phyloP scores from a whole-genome alignment of 92 coral and sea anemone species.

The Phenganax stokvisi region DNA sequence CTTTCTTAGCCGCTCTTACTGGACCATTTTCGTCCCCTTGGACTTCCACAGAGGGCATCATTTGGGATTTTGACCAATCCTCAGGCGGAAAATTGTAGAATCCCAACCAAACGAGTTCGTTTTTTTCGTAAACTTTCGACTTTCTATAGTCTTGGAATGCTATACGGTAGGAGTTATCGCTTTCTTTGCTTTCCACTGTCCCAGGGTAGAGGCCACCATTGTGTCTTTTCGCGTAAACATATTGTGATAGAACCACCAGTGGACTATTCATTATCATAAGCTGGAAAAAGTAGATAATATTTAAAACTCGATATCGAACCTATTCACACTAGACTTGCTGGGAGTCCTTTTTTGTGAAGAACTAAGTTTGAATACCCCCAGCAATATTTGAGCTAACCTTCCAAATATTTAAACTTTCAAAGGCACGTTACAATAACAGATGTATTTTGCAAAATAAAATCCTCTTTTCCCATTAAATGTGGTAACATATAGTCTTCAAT shows the following conservation, averaged over 20 bases:
- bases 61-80: background rate
- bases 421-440: too few relatives aligned
- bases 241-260: constrained; percentile 1
- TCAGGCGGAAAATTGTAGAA: constrained; percentile 7
- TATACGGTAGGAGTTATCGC: background rate
- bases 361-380: too few relatives aligned
- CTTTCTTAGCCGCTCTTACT: too few relatives aligned
- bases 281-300: background rate
- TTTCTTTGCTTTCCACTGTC: constrained; percentile 3
- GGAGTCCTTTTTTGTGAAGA: too few relatives aligned
- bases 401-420: too few relatives aligned
- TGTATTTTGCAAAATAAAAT: too few relatives aligned
- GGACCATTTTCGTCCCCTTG: background rate
- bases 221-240: constrained; percentile 22
- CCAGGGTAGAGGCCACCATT: constrained; percentile 25
- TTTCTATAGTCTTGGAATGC: constrained; percentile 2
- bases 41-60: background rate
- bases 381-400: too few relatives aligned
- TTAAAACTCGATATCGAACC: too few relatives aligned
- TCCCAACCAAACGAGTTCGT: constrained; percentile 10
- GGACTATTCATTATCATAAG: constrained; percentile 2
- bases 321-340: too few relatives aligned
- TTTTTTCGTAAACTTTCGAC: background rate
- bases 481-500: too few relatives aligned
- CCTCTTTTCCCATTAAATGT: too few relatives aligned